Evolutionary conservation across 2,113 vertebrate species (phyloP).

Genomic region (Anguilla rostrata): DNA sequence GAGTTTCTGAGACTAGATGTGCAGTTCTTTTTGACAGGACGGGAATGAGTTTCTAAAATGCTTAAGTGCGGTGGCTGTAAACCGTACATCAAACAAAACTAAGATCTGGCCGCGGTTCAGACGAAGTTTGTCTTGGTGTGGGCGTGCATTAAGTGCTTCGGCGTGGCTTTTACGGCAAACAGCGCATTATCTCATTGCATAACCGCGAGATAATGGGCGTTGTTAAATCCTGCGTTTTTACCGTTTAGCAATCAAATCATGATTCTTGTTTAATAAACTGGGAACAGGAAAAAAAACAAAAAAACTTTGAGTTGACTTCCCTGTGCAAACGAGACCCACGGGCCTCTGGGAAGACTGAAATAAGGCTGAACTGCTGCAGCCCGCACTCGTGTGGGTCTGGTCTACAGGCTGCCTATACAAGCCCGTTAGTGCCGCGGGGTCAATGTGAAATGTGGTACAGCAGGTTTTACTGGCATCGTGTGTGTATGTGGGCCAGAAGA

Average conservation of each 20-base stretch:
- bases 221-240: not conserved
- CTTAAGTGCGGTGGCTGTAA: not conserved
- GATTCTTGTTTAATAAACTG: not conserved
- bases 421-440: slow-evolving; percentile 18
- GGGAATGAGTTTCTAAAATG: not conserved
- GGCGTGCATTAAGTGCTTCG: not conserved
- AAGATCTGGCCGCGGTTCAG: not conserved
- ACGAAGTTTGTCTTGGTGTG: not conserved
- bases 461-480: slow-evolving; percentile 14
- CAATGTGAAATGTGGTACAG: slow-evolving; percentile 28
- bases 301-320: not conserved
- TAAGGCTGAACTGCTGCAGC: not conserved
- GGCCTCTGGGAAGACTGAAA: not conserved
- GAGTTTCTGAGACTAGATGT: not conserved
- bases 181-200: not conserved
- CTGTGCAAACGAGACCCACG: not conserved
- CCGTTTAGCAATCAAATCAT: not conserved
- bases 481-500: slow-evolving; percentile 6
- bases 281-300: not conserved
- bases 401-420: not conserved
- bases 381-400: not conserved
- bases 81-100: not conserved
- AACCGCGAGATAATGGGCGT: not conserved
- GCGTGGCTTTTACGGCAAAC: not conserved
- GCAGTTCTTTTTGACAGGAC: not conserved